Evolutionary conservation across 2,113 vertebrate genomes (phyloP).

Genomic region (Ifrita kowaldi): DNA sequence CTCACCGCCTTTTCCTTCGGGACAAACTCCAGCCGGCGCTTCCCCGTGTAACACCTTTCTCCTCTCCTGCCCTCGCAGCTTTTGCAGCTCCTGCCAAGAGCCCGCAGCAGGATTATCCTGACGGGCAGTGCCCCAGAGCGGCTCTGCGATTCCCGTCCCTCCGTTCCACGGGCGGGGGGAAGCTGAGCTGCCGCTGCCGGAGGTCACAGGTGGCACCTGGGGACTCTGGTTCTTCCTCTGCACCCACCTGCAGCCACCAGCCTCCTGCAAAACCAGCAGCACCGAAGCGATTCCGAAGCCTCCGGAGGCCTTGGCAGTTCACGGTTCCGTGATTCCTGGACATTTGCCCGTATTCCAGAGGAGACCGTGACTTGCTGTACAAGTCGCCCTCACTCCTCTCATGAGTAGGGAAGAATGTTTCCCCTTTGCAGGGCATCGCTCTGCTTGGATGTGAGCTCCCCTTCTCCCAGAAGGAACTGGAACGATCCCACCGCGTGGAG

Average conservation of each 20-base stretch:
- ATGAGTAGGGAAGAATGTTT: conserved; percentile 6
- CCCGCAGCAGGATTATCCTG: conserved; percentile 57
- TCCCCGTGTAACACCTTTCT: not conserved
- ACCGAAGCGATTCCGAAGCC: not conserved
- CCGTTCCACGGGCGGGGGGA: conserved; percentile 45
- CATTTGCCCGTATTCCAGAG: not conserved
- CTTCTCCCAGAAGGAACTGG: conserved; percentile 8
- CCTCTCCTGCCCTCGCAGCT: not conserved
- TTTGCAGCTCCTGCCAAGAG: not conserved
- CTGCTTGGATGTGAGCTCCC: not conserved
- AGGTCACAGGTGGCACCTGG: not conserved
- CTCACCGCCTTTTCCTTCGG: too few relatives aligned
- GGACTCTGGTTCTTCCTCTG: not conserved
- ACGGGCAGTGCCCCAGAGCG: conserved; percentile 76
- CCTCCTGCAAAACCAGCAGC: not conserved
- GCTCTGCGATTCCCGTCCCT: conserved; percentile 72
- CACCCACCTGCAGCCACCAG: not conserved
- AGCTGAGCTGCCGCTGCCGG: conserved; percentile 71
- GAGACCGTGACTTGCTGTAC: not conserved
- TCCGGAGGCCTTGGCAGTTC: conserved; percentile 76
- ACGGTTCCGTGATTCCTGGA: not conserved
- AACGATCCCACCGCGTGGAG: not conserved
- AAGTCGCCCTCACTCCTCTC: conserved; percentile 32
- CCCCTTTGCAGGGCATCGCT: not conserved
- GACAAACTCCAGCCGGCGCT: not conserved